Evolutionary conservation across 2,113 vertebrate species (phyloP).

Genomic region (Ancistrus triradiatus): DNA sequence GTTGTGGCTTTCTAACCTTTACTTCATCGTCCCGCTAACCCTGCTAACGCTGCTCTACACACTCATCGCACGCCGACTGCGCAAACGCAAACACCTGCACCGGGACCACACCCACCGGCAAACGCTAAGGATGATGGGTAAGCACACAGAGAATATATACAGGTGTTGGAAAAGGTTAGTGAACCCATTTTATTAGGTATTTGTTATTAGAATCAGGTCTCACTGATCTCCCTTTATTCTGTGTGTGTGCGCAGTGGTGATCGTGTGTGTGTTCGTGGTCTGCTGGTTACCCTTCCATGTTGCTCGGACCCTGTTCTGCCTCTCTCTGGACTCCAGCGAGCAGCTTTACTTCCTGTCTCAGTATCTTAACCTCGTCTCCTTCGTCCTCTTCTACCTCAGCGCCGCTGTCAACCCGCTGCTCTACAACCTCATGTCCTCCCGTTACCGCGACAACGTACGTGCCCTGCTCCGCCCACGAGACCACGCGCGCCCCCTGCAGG

Average conservation of each 20-base stretch:
- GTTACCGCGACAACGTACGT: slow-evolving; percentile 63
- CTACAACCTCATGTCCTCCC: slow-evolving; percentile 74
- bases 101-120: slow-evolving; percentile 63
- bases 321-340: slow-evolving; percentile 50
- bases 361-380: slow-evolving; percentile 71
- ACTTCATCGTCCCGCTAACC: slow-evolving; percentile 69
- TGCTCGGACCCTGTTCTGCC: slow-evolving; percentile 68
- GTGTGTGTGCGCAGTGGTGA: slow-evolving; percentile 59
- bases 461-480: slow-evolving; percentile 1
- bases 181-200: too few species aligned
- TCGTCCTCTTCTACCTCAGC: slow-evolving; percentile 73
- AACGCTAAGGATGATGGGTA: slow-evolving; percentile 74
- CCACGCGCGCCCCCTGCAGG: slow-evolving; percentile 19
- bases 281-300: slow-evolving; percentile 77
- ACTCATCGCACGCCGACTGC: slow-evolving; percentile 68
- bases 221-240: too few species aligned
- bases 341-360: slow-evolving; percentile 66
- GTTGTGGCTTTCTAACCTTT: slow-evolving; percentile 72
- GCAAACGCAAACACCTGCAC: slow-evolving; percentile 57
- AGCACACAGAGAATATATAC: slow-evolving; percentile 32
- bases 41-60: slow-evolving; percentile 68
- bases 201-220: too few species aligned
- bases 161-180: not conserved
- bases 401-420: slow-evolving; percentile 72
- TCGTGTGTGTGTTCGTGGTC: slow-evolving; percentile 70